phyloP scores from a whole-genome alignment of 1,140 invertebrate species.

The Orius insidiosus region DNA sequence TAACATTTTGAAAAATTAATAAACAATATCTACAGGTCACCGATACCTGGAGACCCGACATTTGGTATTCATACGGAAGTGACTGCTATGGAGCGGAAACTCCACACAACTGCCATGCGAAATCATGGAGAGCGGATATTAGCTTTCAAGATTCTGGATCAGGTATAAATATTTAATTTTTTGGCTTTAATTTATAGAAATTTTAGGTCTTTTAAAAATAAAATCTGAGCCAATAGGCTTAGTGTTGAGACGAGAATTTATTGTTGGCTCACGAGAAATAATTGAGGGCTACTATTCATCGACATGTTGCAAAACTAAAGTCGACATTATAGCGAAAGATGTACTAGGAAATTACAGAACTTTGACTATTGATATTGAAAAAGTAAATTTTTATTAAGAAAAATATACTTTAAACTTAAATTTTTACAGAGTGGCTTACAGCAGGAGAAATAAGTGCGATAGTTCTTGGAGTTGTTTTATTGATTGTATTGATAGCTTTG shows the following conservation, averaged over 20 bases:
- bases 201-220: slow-evolving; percentile 12
- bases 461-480: slow-evolving; percentile 6
- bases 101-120: slow-evolving; percentile 7
- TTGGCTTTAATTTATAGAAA: neutral
- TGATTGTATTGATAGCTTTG: slow-evolving; percentile 7
- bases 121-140: slow-evolving; percentile 8
- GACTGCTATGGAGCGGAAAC: slow-evolving; percentile 4
- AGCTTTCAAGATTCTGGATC: slow-evolving; percentile 10
- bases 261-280: slow-evolving; percentile 13
- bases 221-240: slow-evolving; percentile 12
- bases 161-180: slow-evolving; percentile 1
- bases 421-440: slow-evolving; percentile 11
- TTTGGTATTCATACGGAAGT: slow-evolving; percentile 7
- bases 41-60: slow-evolving; percentile 6
- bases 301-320: slow-evolving; percentile 13
- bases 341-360: slow-evolving; percentile 11
- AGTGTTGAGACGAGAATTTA: slow-evolving; percentile 13
- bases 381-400: slow-evolving; percentile 5
- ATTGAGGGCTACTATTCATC: slow-evolving; percentile 10
- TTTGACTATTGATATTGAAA: slow-evolving; percentile 14
- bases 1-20: neutral
- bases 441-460: slow-evolving; percentile 11
- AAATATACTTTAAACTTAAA: neutral
- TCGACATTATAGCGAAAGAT: slow-evolving; percentile 14
- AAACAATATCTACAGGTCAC: neutral